phyloP scores from a whole-genome alignment of 2,888 invertebrate species.

The Amblyteles armatorius region DNA sequence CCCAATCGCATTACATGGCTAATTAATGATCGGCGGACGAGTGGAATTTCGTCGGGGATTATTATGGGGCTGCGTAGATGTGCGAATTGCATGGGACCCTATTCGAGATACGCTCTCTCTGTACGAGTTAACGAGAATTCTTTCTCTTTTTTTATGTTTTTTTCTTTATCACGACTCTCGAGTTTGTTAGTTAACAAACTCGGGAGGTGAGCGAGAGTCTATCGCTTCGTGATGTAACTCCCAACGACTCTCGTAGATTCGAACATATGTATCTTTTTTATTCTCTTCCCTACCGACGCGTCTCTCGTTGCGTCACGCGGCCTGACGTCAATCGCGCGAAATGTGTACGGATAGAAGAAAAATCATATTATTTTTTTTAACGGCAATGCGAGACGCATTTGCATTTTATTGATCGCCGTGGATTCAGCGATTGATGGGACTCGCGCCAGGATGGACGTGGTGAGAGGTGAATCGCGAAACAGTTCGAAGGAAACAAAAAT shows the following conservation, averaged over 20 bases:
- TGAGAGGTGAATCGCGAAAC: slow-evolving; percentile 1
- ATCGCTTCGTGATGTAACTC: slow-evolving; percentile 33
- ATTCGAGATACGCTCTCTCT: slow-evolving; percentile 30
- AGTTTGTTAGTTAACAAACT: slow-evolving; percentile 14
- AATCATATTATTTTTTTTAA: slow-evolving; percentile 33
- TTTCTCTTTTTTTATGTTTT: not conserved
- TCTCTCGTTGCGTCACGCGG: slow-evolving; percentile 39
- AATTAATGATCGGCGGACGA: slow-evolving; percentile 53
- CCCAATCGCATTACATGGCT: slow-evolving; percentile 34
- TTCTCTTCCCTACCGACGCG: slow-evolving; percentile 5
- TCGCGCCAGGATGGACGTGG: slow-evolving; percentile 36
- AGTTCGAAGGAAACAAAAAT: not conserved
- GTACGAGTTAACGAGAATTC: slow-evolving; percentile 47
- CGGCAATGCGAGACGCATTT: not conserved
- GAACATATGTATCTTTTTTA: slow-evolving; percentile 53
- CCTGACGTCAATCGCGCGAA: slow-evolving; percentile 36
- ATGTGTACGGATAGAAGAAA: slow-evolving; percentile 15
- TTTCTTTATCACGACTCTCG: slow-evolving; percentile 48
- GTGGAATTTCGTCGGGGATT: slow-evolving; percentile 52
- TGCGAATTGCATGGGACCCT: not conserved
- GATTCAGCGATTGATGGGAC: slow-evolving; percentile 59
- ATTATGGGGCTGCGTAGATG: not conserved
- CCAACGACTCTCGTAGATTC: slow-evolving; percentile 56
- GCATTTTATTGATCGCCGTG: slow-evolving; percentile 33
- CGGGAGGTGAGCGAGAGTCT: slow-evolving; percentile 25